Evolutionary conservation across 2,888 invertebrate genomes (phyloP), one percentile per base, ranked within the genome.

Genomic region (Brachyptera risi): DNA sequence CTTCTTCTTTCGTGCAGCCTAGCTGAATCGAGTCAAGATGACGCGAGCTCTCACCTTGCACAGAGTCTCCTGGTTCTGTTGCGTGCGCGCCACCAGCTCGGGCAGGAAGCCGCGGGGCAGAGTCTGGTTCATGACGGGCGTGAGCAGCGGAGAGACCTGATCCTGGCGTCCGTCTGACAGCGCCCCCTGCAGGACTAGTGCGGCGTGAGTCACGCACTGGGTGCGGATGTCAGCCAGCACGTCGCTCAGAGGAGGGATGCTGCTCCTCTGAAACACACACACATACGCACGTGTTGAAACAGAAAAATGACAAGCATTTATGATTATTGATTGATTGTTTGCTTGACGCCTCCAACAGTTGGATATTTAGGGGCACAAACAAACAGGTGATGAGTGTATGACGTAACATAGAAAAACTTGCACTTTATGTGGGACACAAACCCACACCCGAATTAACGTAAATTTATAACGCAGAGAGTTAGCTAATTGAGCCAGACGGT

Each of bases 41-140:
- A n/a, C n/a, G n/a, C n/a, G n/a, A n/a, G n/a, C n/a, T 1, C 31
- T 59, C 62, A 72, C 74, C 65, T 72, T 74, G 59, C 75, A 77
- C 67, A 88, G 85, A 1, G 79, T 74, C 64, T 80, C 79, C 37
- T 79, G 78, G 69, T 87, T 84, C 17, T 76, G 74, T 68, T 85
- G 82, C 9, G 84, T 84, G 59, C 83, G 80, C 13, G 79, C 77
- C 15, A 88, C 76, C 9, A 89, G 76, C 65, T 80, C 79, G 3
- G 85, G 84, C 21, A 92, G 76, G 67, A 91, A 86, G 0, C 89
- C 90, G 35, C 86, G 79, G 0, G 91, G 91, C 21, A 91, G 77
- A 56, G 81, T 84, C 67, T 88, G 87, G 50, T 82, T 80, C 40
- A 90, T 73, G 57, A 91, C 78, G 59, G 87, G 87, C 5, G 83